phyloP scores from a whole-genome alignment of 2,113 vertebrate species.

The Paramisgurnus dabryanus region DNA sequence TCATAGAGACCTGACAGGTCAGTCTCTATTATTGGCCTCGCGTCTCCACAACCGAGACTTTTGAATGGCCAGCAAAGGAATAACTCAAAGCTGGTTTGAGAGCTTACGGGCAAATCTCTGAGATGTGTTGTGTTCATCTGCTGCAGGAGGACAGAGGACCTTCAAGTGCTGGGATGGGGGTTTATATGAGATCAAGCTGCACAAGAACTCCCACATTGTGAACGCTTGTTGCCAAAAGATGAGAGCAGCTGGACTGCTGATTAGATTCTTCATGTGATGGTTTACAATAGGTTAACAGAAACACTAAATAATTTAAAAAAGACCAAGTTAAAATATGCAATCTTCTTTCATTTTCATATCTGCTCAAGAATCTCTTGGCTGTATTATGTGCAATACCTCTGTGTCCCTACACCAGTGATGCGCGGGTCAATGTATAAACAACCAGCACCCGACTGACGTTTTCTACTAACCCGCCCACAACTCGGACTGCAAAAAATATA shows the following conservation, averaged over 20 bases:
- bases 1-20: slow-evolving; percentile 2
- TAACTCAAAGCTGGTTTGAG: slow-evolving; percentile 48
- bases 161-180: not conserved
- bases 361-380: no score
- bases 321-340: no score
- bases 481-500: no score
- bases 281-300: not conserved
- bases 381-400: no score
- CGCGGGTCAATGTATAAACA: no score
- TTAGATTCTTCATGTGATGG: not conserved
- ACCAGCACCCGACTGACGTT: no score
- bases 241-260: not conserved
- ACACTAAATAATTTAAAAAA: not conserved
- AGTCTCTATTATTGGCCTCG: slow-evolving; percentile 31
- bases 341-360: no score
- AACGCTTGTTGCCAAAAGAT: not conserved
- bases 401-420: no score
- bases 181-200: slow-evolving; percentile 22
- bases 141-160: slow-evolving; percentile 46
- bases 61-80: slow-evolving; percentile 41
- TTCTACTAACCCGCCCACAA: no score
- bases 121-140: slow-evolving; percentile 45
- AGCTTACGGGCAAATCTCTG: slow-evolving; percentile 31
- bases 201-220: not conserved
- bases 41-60: slow-evolving; percentile 37